A percentile compares a stretch with the other conserved stretches of the same genome.
Evolutionary conservation across 1,140 invertebrate genomes (phyloP).

Genomic region (Drosophila nasuta): DNA sequence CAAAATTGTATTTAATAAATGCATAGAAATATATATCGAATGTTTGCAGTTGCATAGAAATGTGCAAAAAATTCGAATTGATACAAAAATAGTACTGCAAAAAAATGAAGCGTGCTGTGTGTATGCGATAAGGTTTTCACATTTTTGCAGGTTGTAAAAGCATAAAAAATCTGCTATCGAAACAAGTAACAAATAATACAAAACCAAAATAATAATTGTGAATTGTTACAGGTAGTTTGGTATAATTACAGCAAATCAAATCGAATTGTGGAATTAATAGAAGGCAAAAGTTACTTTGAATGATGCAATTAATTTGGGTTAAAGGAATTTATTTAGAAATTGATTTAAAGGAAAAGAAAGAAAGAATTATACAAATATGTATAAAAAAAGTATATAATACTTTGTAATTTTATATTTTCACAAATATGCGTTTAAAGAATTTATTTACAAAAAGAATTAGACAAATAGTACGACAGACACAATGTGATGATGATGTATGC

Average conservation of each 20-base stretch:
- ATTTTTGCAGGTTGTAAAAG: neutral
- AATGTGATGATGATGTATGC: too few relatives aligned
- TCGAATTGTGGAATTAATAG: neutral
- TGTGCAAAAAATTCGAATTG: constrained; percentile 14
- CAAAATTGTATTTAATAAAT: constrained; percentile 67
- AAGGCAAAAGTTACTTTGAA: neutral
- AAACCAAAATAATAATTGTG: neutral
- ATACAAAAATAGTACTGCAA: constrained; percentile 18
- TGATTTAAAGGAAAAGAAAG: too few relatives aligned
- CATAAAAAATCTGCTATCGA: neutral
- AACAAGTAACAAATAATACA: constrained; percentile 3
- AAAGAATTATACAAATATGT: too few relatives aligned
- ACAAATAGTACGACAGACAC: too few relatives aligned
- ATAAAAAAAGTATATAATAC: too few relatives aligned
- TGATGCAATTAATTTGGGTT: too few relatives aligned
- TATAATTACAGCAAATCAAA: neutral
- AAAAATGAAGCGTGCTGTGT: constrained; percentile 34
- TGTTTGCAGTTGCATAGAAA: constrained; percentile 51
- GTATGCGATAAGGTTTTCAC: constrained; percentile 32
- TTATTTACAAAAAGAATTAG: too few relatives aligned
- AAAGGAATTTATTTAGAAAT: too few relatives aligned
- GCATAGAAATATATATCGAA: constrained; percentile 51
- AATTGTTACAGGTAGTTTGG: neutral
- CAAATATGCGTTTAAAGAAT: too few relatives aligned
- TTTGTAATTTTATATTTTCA: too few relatives aligned